These are phyloP conservation scores for Brenthis daphne DNA, from an alignment of 2,888 invertebrate genomes.

Conservation along the genomic window DNA sequence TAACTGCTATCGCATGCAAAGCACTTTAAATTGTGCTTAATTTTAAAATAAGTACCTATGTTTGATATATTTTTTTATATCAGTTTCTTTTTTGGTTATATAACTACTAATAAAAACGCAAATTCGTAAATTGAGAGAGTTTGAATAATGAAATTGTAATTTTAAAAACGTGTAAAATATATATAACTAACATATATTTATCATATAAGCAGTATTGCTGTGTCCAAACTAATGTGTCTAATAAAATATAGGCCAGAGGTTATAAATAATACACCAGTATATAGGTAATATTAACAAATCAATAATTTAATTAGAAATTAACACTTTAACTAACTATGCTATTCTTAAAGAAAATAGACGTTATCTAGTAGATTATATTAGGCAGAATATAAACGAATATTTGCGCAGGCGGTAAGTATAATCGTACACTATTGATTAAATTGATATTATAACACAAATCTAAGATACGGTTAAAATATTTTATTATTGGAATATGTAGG, in stretches of 20 bases:
- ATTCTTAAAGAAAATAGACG: slow-evolving; percentile 73
- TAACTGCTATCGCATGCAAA: too few species aligned
- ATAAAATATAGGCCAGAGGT: background rate
- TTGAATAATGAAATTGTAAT: too few species aligned
- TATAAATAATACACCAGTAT: slow-evolving; percentile 53
- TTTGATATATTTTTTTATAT: too few species aligned
- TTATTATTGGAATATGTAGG: slow-evolving; percentile 53
- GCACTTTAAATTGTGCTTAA: too few species aligned
- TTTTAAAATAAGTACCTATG: too few species aligned
- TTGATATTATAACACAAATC: slow-evolving; percentile 62
- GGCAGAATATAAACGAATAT: slow-evolving; percentile 68
- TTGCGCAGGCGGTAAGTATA: slow-evolving; percentile 69
- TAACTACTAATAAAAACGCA: too few species aligned
- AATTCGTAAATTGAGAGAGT: too few species aligned
- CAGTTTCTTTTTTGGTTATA: too few species aligned
- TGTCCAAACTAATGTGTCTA: background rate
- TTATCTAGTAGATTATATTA: slow-evolving; percentile 59
- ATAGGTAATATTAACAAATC: slow-evolving; percentile 71
- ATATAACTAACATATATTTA: too few species aligned
- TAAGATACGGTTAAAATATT: slow-evolving; percentile 62
- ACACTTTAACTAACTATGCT: slow-evolving; percentile 69
- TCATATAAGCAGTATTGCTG: too few species aligned
- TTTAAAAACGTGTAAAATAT: too few species aligned
- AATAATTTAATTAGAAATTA: slow-evolving; percentile 78
- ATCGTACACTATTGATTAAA: slow-evolving; percentile 57